Conservation (phyloP, 2,113 vertebrate species). For the Asarcornis scutulata region DNA sequence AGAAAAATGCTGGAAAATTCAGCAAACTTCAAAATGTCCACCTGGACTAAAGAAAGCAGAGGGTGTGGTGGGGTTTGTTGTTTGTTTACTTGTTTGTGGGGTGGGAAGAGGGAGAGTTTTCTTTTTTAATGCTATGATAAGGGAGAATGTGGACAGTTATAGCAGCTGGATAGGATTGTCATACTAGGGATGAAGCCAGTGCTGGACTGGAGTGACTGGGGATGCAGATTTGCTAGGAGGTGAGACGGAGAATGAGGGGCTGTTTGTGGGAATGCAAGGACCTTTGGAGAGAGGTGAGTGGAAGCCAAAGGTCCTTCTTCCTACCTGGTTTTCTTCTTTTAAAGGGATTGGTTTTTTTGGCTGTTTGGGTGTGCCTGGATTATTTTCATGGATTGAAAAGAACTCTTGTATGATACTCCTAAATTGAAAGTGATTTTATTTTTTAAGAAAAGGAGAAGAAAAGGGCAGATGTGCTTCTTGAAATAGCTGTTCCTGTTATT, state of each 20-base stretch:
- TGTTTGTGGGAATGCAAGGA: background rate
- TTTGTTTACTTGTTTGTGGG: background rate
- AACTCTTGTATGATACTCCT: background rate
- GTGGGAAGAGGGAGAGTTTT: background rate
- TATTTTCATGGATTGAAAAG: background rate
- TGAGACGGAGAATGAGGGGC: background rate
- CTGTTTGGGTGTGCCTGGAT: background rate
- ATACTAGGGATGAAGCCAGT: background rate
- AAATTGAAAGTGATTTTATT: background rate
- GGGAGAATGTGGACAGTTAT: background rate
- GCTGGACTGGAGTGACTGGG: background rate
- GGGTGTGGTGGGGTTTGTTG: background rate
- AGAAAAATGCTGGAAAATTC: conserved; percentile 15
- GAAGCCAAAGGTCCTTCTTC: background rate
- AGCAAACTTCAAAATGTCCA: background rate
- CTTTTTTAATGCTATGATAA: background rate
- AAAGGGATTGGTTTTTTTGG: background rate
- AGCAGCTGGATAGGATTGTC: background rate
- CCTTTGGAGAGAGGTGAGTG: background rate
- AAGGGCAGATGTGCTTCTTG: background rate
- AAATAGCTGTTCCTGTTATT: background rate
- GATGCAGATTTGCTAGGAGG: background rate
- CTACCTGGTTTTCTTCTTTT: background rate
- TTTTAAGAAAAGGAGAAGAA: background rate
- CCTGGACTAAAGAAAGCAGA: background rate